These are phyloP conservation scores for Drosophila baimaii DNA, from an alignment of 1,140 invertebrate species.

Conservation along the genomic window DNA sequence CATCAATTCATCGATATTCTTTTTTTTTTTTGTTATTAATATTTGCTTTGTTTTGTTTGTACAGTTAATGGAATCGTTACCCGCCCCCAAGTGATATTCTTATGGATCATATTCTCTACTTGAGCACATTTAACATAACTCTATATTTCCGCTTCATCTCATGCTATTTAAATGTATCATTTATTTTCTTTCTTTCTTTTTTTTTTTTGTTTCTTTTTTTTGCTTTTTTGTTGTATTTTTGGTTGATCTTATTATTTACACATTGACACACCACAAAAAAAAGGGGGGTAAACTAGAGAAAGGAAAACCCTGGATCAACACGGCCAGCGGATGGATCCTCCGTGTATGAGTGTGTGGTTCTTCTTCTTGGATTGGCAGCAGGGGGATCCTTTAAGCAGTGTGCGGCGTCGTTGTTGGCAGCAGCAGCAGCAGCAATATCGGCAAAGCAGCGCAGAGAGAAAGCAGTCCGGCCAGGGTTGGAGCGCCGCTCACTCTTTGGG, in stretches of 20 bases:
- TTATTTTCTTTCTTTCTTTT: constrained; percentile 22
- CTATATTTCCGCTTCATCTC: constrained; percentile 29
- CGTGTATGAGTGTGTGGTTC: constrained; percentile 6
- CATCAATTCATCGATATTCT: neutral
- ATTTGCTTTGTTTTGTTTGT: constrained; percentile 59
- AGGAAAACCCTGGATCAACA: constrained; percentile 35
- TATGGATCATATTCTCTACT: constrained; percentile 51
- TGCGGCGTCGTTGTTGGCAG: constrained; percentile 31
- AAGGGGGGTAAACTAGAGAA: constrained; percentile 19
- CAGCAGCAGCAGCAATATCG: constrained; percentile 27
- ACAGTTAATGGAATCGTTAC: constrained; percentile 69
- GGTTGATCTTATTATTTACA: constrained; percentile 52
- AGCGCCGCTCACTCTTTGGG: constrained; percentile 43
- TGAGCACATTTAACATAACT: constrained; percentile 50
- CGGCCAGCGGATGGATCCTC: constrained; percentile 42
- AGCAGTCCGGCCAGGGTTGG: constrained; percentile 53
- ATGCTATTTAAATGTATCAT: constrained; percentile 34
- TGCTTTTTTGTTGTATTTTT: constrained; percentile 4
- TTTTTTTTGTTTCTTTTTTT: neutral
- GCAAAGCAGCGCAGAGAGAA: constrained; percentile 35
- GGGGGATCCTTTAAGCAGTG: constrained; percentile 51
- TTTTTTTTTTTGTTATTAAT: constrained; percentile 27
- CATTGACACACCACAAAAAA: constrained; percentile 38
- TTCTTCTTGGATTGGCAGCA: constrained; percentile 11
- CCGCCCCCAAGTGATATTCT: constrained; percentile 42